phyloP scores from a whole-genome alignment of 2,797 vertebrate species.

The Trachurus trachurus region DNA sequence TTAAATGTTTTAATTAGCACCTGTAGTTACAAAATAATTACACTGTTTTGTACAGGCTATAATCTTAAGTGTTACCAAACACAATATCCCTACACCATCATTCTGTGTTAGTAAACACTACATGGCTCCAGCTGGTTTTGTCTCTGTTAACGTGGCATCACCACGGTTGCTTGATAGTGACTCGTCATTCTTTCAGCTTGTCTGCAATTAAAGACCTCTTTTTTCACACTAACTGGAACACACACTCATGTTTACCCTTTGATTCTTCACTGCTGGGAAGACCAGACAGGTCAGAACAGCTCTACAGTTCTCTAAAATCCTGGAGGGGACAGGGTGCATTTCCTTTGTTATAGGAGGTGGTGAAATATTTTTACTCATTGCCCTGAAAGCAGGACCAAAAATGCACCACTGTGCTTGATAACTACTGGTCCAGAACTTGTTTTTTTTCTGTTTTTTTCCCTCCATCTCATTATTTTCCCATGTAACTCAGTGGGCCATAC shows the following conservation, averaged over 20 bases:
- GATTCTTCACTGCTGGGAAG: conserved; percentile 32
- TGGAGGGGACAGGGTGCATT: conserved; percentile 28
- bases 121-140: not conserved
- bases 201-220: conserved; percentile 3
- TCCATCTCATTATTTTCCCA: conserved; percentile 1
- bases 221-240: not conserved
- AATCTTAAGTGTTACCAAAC: conserved; percentile 17
- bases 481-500: not conserved
- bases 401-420: not conserved
- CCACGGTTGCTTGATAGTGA: not conserved
- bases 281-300: conserved; percentile 57
- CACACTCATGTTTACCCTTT: conserved; percentile 11
- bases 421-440: not conserved
- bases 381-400: conserved; percentile 2
- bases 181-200: not conserved
- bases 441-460: conserved; percentile 1
- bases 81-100: not conserved
- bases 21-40: conserved; percentile 43
- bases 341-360: conserved; percentile 40
- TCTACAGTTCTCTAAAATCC: conserved; percentile 18
- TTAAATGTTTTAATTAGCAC: conserved; percentile 28
- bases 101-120: not conserved
- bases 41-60: conserved; percentile 29
- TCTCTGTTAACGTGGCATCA: not conserved
- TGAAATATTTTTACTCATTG: conserved; percentile 9